These are phyloP conservation scores for Eleutherodactylus coqui DNA, from an alignment of 2,797 vertebrate genomes.

Conservation along the genomic window DNA sequence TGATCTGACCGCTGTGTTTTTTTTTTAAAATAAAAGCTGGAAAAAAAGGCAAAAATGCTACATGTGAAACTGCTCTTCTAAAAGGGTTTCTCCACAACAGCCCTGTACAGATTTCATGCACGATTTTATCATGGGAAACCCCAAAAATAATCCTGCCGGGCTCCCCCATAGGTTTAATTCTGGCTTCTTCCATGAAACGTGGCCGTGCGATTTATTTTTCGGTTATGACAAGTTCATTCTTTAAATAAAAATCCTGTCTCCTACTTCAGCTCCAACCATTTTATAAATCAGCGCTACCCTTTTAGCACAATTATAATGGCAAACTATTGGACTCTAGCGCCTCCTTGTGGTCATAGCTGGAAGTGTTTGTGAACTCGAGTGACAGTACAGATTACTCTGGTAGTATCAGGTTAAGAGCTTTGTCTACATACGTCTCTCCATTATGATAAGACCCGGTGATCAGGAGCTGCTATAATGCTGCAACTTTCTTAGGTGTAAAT, in stretches of 20 bases:
- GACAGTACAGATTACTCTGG: not conserved
- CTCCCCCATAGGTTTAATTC: no score
- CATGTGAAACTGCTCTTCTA: no score
- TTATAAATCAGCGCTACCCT: not conserved
- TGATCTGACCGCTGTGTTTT: no score
- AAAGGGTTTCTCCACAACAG: not conserved
- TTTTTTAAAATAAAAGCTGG: no score
- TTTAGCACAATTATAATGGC: not conserved
- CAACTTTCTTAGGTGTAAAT: no score
- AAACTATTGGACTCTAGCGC: slow-evolving; percentile 1
- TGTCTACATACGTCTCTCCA: not conserved
- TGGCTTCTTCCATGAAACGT: not conserved
- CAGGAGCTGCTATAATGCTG: no score
- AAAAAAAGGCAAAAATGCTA: no score
- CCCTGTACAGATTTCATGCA: not conserved
- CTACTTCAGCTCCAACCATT: not conserved
- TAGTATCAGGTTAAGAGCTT: not conserved
- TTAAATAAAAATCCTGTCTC: not conserved
- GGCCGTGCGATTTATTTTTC: not conserved
- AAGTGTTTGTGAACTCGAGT: not conserved
- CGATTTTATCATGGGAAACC: not conserved
- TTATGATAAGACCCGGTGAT: no score
- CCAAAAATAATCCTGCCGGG: no score
- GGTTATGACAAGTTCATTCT: not conserved
- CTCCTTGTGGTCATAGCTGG: slow-evolving; percentile 8